Evolutionary conservation across 2,888 invertebrate genomes (phyloP).

Genomic region (Zhuqinia jingwanae): DNA sequence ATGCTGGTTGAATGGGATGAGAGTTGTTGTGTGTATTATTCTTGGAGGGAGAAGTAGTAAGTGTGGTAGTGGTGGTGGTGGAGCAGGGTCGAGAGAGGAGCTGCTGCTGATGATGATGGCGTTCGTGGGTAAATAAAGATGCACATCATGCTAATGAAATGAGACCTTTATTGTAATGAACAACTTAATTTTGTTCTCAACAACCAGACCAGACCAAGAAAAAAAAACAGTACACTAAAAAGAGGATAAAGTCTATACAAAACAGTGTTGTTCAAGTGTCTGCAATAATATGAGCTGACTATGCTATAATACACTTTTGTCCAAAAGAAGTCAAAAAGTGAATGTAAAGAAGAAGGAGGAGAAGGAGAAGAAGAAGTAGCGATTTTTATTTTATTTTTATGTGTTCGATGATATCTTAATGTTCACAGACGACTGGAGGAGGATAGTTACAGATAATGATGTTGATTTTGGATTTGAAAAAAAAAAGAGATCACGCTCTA

Average conservation of each 20-base stretch:
- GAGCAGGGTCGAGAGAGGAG: background rate
- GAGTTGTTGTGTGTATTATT: background rate
- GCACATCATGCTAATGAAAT: constrained; percentile 66
- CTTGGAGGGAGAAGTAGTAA: no score
- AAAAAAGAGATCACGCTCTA: constrained; percentile 11
- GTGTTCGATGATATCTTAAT: constrained; percentile 67
- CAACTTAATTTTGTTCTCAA: constrained; percentile 62
- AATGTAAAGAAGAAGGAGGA: background rate
- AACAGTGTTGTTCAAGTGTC: background rate
- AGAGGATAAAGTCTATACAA: constrained; percentile 1
- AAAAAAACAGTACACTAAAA: background rate
- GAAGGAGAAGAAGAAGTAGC: constrained; percentile 9
- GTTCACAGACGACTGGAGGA: constrained; percentile 54
- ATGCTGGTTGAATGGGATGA: no score
- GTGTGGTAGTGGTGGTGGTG: no score
- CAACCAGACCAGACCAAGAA: background rate
- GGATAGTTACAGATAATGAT: constrained; percentile 48
- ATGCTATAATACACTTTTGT: constrained; percentile 6
- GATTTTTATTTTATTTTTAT: constrained; percentile 63
- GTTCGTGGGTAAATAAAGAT: constrained; percentile 55
- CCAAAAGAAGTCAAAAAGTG: constrained; percentile 28
- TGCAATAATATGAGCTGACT: constrained; percentile 1
- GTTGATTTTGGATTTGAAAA: constrained; percentile 36
- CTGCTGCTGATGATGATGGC: constrained; percentile 21
- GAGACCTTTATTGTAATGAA: constrained; percentile 70